Evolutionary conservation across 2,797 vertebrate species (phyloP), one percentile per base, ranked within the genome.

Genomic region (Halcyon smyrnensis): DNA sequence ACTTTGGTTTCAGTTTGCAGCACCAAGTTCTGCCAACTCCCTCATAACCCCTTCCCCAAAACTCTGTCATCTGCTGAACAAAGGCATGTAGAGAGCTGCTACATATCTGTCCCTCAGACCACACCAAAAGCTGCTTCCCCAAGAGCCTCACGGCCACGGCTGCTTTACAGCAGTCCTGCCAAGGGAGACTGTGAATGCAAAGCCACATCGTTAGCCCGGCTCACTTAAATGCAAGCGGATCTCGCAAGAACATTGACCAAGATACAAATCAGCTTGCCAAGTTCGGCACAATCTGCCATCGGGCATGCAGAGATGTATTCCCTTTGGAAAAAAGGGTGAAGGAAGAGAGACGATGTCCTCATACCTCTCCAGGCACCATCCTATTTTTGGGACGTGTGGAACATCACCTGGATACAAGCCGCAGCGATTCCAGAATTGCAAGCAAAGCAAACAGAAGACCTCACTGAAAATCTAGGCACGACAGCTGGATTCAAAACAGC

Each of bases 381-480:
- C 34, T 43, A 12, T 32, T 50, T 54, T 34, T 32, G 46, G 84
- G 32, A 48, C 1, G 0, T 1, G 1, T 32, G 43, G 48, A 24
- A 54, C 50, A 45, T n/a, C 45, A 37, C 84, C 32, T 27, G 46
- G 63, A 43, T n/a, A 37, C 0, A 4, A 64, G 76, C 39, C 3
- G 3, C 36, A 27, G 19, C 1, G 0, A 37, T 50, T 37, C 37
- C 43, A 37, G 50, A 64, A n/a, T 13, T 7, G 2, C 5, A 1
- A 63, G 48, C 16, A 27, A 25, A 50, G 48, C n/a, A 48, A 76
- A n/a, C 28, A 54, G 68, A 28, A 71, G 28, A 39, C 48, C 50
- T 68, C 39, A 4, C 41, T 79, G 64, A 73, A 59, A 81, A 48
- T 19, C 27, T 8, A 46, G 41, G 17, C 51, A 7, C 20, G 57